Percentiles rank a stretch among this genome's conserved stretches.
These are phyloP conservation scores for Ardeotis arabs DNA, from an alignment of 2,113 vertebrate species.

Conservation along the genomic window DNA sequence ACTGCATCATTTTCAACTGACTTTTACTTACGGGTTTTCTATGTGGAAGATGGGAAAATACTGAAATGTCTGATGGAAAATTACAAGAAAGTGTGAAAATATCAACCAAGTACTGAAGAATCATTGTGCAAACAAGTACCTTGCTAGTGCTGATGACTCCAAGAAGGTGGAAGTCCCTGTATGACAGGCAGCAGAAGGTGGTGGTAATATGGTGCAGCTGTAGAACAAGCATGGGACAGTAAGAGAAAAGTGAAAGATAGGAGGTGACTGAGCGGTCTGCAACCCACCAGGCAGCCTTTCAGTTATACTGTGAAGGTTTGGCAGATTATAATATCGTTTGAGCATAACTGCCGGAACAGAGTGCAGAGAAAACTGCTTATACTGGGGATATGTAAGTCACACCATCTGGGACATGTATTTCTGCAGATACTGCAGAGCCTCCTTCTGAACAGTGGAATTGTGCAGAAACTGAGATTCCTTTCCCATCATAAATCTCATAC, in stretches of 20 bases:
- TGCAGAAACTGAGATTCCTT: not conserved
- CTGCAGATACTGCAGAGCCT: not conserved
- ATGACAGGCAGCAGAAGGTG: not conserved
- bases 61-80: not conserved
- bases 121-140: not conserved
- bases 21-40: not conserved
- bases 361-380: not conserved
- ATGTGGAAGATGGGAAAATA: not conserved
- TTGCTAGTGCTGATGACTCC: not conserved
- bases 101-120: not conserved
- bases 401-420: not conserved
- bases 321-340: not conserved
- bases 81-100: not conserved
- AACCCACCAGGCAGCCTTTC: rapidly evolving
- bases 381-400: not conserved
- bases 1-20: not conserved
- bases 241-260: not conserved
- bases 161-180: not conserved
- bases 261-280: not conserved
- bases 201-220: not conserved
- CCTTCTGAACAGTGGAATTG: not conserved
- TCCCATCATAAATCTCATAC: not conserved
- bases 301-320: not conserved
- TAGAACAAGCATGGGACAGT: not conserved
- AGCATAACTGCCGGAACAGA: not conserved